Evolutionary conservation across 1,140 invertebrate species (phyloP).

Genomic region (Meteorus sp.): DNA sequence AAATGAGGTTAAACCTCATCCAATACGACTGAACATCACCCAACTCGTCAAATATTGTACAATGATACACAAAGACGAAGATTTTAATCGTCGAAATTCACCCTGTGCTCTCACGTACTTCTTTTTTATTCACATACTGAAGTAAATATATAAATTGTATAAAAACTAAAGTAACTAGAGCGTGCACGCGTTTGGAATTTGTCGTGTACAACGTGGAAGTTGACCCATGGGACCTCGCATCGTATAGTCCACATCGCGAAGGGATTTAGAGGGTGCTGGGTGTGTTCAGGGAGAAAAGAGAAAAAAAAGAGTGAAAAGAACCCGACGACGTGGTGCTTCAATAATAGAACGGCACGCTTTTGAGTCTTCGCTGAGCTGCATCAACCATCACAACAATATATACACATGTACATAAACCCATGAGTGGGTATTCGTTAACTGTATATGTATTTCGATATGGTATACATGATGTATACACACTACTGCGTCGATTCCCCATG

Average conservation of each 20-base stretch:
- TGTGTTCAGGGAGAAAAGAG: conserved; percentile 12
- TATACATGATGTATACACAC: neutral
- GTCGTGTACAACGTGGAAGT: conserved; percentile 8
- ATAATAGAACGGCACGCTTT: conserved; percentile 55
- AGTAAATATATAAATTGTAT: conserved; percentile 6
- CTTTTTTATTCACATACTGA: too few relatives aligned
- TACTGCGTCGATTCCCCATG: conserved; percentile 43
- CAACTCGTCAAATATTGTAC: too few relatives aligned
- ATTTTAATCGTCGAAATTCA: too few relatives aligned
- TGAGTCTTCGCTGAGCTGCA: conserved; percentile 32
- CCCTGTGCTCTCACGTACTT: too few relatives aligned
- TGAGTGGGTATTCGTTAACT: too few relatives aligned
- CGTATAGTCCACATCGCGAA: neutral
- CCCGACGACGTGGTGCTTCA: conserved; percentile 34
- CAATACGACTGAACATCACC: too few relatives aligned
- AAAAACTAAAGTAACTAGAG: conserved; percentile 11
- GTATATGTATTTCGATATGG: too few relatives aligned
- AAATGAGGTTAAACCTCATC: too few relatives aligned
- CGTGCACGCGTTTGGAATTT: conserved; percentile 18
- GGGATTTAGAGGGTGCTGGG: conserved; percentile 20
- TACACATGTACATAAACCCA: neutral
- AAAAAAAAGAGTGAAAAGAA: conserved; percentile 16
- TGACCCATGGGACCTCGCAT: conserved; percentile 4
- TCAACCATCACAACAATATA: conserved; percentile 1
- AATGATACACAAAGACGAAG: too few relatives aligned